Percentiles rank a stretch among this genome's conserved stretches.
Conservation (phyloP, 2,113 vertebrate species). For the Leptocoma aspasia region DNA sequence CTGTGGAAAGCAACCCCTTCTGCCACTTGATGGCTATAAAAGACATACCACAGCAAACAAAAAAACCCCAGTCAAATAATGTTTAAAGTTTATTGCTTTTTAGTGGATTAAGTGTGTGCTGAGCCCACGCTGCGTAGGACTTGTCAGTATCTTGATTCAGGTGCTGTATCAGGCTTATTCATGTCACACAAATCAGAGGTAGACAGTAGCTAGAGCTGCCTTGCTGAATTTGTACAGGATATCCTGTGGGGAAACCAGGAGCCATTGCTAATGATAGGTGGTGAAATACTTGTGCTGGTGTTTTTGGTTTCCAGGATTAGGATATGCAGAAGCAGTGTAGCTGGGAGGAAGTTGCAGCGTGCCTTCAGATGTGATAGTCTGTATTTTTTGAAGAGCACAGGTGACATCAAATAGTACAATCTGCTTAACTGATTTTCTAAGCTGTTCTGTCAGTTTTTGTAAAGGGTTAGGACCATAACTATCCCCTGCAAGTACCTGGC, state of each 20-base stretch:
- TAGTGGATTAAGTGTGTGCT: neutral
- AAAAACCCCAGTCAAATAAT: neutral
- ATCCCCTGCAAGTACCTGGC: neutral
- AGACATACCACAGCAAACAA: neutral
- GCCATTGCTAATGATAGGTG: neutral
- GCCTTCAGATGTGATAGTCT: neutral
- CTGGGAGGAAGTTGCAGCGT: neutral
- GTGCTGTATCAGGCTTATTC: neutral
- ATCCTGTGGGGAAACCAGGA: neutral
- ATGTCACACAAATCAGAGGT: neutral
- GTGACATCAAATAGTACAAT: neutral
- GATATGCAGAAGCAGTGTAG: neutral
- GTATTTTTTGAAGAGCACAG: neutral
- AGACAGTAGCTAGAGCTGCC: neutral
- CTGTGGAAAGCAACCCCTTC: neutral
- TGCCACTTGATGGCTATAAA: neutral
- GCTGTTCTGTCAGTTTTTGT: neutral
- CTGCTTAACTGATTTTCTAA: neutral
- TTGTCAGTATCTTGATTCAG: neutral
- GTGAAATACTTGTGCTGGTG: neutral
- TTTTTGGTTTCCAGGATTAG: neutral
- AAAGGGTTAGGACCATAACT: neutral
- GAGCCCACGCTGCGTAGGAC: fast-evolving
- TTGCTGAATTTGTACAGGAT: neutral
- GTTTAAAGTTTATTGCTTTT: neutral